These are phyloP conservation scores for Acipenser transmontanus DNA, from an alignment of 2,797 vertebrate species.

Conservation along the genomic window DNA sequence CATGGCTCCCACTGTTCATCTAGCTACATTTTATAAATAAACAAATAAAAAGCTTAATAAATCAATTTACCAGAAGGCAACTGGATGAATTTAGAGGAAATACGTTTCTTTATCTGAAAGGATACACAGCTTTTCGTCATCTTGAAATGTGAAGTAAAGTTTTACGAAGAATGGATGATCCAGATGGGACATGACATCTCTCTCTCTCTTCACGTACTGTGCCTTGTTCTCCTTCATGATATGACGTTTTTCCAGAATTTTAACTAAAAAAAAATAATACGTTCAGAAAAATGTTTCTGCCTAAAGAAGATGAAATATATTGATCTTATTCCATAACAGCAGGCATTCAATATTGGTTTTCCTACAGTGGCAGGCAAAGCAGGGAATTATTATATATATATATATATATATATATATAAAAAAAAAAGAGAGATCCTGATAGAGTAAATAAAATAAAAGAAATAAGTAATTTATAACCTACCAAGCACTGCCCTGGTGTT, in stretches of 20 bases:
- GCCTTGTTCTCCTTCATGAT: slow-evolving; percentile 99
- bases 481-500: too few relatives aligned
- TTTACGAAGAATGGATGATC: slow-evolving; percentile 98
- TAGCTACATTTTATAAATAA: too few relatives aligned
- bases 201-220: slow-evolving; percentile 92
- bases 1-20: too few relatives aligned
- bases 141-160: slow-evolving; percentile 98
- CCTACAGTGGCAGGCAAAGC: too few relatives aligned
- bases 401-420: too few relatives aligned
- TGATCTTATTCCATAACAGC: neutral
- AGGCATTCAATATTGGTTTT: too few relatives aligned
- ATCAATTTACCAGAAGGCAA: too few relatives aligned
- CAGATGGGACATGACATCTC: slow-evolving; percentile 93
- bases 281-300: neutral
- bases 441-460: slow-evolving; percentile 7
- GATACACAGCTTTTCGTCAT: slow-evolving; percentile 99
- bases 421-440: slow-evolving; percentile 21
- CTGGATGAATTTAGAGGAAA: too few relatives aligned
- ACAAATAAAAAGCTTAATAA: too few relatives aligned
- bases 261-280: slow-evolving; percentile 66
- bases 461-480: too few relatives aligned
- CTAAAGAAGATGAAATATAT: neutral
- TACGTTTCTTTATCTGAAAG: slow-evolving; percentile 47
- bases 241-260: slow-evolving; percentile 97
- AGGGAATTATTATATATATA: too few relatives aligned